A percentile compares a stretch with the other conserved stretches of the same genome.
Evolutionary conservation across 2,888 invertebrate species (phyloP).

Genomic region (Ellobium chinense): DNA sequence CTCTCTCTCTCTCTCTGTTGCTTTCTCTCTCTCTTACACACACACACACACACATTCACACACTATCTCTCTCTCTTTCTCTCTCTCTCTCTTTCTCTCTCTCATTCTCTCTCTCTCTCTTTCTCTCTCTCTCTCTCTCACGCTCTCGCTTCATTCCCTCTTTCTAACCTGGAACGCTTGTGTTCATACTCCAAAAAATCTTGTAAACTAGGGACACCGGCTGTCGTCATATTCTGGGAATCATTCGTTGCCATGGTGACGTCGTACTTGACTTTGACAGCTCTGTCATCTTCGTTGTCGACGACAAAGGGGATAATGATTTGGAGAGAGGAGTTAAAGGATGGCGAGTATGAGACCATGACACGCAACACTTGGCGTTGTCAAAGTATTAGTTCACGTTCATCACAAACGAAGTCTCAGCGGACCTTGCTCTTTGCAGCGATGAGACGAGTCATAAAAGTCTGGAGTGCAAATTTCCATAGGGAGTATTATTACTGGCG

Average conservation of each 20-base stretch:
- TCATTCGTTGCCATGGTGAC: background rate
- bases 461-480: too few relatives aligned
- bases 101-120: background rate
- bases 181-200: background rate
- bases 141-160: too few relatives aligned
- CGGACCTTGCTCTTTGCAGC: too few relatives aligned
- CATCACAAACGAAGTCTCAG: too few relatives aligned
- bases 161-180: slow-evolving; percentile 25
- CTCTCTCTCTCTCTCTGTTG: background rate
- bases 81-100: background rate
- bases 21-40: background rate
- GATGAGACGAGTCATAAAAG: too few relatives aligned
- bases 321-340: background rate
- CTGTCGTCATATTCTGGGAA: background rate
- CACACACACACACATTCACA: background rate
- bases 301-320: background rate
- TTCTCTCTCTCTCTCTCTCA: background rate
- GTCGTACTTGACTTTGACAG: background rate
- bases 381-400: too few relatives aligned
- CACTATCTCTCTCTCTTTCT: background rate
- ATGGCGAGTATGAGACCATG: background rate
- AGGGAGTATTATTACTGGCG: too few relatives aligned
- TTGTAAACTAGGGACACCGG: background rate
- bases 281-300: background rate
- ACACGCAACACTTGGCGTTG: too few relatives aligned